Percentiles rank a stretch among this genome's conserved stretches.
Evolutionary conservation across 2,797 vertebrate genomes (phyloP).

Genomic region (Pagetopsis macropterus): DNA sequence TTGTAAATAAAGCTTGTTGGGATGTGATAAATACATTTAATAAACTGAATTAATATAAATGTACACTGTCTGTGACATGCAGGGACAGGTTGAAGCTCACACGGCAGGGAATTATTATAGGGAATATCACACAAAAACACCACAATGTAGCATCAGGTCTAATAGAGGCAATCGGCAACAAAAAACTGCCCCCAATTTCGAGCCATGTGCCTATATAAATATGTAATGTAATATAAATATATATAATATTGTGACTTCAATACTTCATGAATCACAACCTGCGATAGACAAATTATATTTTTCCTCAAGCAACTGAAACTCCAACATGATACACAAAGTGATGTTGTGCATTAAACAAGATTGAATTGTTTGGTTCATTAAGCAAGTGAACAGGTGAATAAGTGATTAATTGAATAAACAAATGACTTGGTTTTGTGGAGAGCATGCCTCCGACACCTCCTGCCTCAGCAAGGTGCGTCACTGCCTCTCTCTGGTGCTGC

Average conservation of each 20-base stretch:
- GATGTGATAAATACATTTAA: not conserved
- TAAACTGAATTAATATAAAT: constrained; percentile 21
- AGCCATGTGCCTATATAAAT: too few species aligned
- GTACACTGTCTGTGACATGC: constrained; percentile 3
- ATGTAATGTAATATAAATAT: too few species aligned
- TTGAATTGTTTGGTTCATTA: constrained; percentile 68
- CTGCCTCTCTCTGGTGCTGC: constrained; percentile 81
- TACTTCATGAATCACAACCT: constrained; percentile 30
- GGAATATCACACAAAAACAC: not conserved
- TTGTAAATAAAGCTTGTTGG: not conserved
- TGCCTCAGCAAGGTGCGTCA: constrained; percentile 72
- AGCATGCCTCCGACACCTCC: constrained; percentile 20
- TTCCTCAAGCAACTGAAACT: constrained; percentile 23
- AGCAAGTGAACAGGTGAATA: constrained; percentile 60
- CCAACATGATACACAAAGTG: constrained; percentile 51
- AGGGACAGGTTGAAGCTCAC: too few species aligned
- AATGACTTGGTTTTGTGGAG: constrained; percentile 47
- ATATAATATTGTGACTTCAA: constrained; percentile 16
- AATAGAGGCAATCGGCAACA: not conserved
- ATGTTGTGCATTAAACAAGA: constrained; percentile 65
- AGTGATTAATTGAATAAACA: constrained; percentile 69
- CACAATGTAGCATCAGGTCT: not conserved
- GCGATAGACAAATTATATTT: constrained; percentile 4
- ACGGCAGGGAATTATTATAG: not conserved
- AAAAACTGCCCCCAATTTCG: too few species aligned